Conservation (phyloP, 2,113 vertebrate genomes). For the Lagopus leucura region DNA sequence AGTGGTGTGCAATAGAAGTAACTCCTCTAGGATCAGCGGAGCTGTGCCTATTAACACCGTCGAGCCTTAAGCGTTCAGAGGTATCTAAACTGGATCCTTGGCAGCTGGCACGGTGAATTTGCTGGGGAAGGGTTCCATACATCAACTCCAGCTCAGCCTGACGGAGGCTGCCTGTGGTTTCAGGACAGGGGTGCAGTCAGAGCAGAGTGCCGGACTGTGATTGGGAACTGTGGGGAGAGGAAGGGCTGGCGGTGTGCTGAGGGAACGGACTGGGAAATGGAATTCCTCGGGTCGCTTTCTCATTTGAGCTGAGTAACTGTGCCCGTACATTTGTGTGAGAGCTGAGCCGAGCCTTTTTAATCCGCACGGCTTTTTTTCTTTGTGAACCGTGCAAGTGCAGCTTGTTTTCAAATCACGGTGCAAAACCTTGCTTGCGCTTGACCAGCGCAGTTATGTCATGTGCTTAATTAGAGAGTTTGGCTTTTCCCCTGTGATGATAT, state of each 20-base stretch:
- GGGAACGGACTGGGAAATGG: constrained; percentile 52
- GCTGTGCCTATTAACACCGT: constrained; percentile 19
- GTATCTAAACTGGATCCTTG: constrained; percentile 1
- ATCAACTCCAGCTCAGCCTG: not conserved
- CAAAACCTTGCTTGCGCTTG: constrained; percentile 26
- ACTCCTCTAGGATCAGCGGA: not conserved
- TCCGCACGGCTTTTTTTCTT: not conserved
- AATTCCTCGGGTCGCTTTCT: constrained; percentile 54
- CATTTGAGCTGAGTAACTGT: constrained; percentile 30
- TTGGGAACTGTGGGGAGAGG: constrained; percentile 40
- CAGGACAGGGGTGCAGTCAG: constrained; percentile 8
- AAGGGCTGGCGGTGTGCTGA: not conserved
- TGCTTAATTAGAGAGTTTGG: constrained; percentile 44
- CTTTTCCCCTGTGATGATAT: not conserved
- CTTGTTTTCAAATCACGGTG: constrained; percentile 37
- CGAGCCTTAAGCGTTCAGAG: not conserved
- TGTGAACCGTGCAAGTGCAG: constrained; percentile 38
- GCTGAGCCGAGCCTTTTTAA: constrained; percentile 30
- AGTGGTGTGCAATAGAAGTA: not conserved
- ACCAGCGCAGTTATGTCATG: constrained; percentile 51
- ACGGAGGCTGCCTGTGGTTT: constrained; percentile 41
- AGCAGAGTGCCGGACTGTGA: constrained; percentile 44
- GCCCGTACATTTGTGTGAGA: constrained; percentile 11
- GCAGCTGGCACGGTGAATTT: constrained; percentile 12
- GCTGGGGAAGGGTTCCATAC: not conserved